Percentiles rank a stretch among this genome's conserved stretches.
phyloP scores from a whole-genome alignment of 2,888 invertebrate genomes.

The Tipula helvola region DNA sequence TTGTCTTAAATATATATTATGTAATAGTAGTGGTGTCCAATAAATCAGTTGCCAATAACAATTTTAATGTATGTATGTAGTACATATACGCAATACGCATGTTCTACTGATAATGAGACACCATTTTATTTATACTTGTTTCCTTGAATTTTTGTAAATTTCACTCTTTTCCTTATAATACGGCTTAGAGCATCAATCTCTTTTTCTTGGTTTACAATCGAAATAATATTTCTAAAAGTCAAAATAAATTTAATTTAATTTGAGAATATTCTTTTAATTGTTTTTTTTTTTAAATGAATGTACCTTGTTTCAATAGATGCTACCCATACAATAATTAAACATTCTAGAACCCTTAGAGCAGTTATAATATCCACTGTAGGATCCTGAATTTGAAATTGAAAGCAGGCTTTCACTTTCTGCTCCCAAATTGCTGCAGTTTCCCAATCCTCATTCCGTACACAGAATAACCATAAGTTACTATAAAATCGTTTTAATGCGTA shows the following conservation, averaged over 20 bases:
- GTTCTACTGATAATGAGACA: no score
- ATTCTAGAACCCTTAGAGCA: conserved; percentile 42
- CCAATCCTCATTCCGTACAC: conserved; percentile 42
- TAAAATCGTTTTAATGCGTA: background rate
- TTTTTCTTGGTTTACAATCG: background rate
- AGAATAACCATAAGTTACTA: conserved; percentile 9
- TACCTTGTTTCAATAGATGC: conserved; percentile 40
- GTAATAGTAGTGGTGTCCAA: no score
- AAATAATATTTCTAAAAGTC: background rate
- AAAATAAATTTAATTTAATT: background rate
- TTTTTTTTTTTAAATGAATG: background rate
- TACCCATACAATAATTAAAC: conserved; percentile 28
- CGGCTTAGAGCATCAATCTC: background rate
- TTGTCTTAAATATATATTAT: no score
- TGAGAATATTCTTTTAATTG: background rate
- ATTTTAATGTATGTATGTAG: no score
- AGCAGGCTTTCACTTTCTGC: conserved; percentile 33
- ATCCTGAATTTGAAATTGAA: conserved; percentile 24
- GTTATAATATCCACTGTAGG: conserved; percentile 35
- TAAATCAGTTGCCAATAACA: no score
- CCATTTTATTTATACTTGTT: background rate
- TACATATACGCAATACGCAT: no score
- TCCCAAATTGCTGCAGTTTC: conserved; percentile 44
- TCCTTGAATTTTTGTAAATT: background rate
- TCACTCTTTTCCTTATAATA: background rate